phyloP scores from a whole-genome alignment of 2,888 invertebrate genomes.

The Ganaspis brasiliensis region DNA sequence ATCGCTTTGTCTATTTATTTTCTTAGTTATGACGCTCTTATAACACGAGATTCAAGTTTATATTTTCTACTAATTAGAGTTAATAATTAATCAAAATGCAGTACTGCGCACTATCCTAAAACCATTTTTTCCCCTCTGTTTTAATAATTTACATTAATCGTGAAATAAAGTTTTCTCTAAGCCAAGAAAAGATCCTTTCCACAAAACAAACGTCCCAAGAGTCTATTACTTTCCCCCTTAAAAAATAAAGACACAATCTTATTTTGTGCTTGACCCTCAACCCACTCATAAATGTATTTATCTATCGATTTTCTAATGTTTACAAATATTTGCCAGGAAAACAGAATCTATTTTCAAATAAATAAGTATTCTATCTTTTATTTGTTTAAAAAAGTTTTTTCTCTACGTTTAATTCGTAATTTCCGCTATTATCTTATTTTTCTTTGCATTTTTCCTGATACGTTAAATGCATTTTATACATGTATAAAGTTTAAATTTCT shows the following conservation, averaged over 20 bases:
- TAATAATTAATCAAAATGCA: conserved; percentile 24
- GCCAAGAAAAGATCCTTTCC: not conserved
- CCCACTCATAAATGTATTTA: not conserved
- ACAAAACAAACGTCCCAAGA: not conserved
- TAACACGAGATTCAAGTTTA: not conserved
- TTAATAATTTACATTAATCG: conserved; percentile 22
- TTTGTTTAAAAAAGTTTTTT: not conserved
- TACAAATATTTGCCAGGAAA: not conserved
- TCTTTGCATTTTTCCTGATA: not conserved
- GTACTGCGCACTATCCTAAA: not conserved
- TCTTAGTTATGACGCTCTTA: not conserved
- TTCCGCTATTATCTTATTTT: not conserved
- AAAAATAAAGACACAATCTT: not conserved
- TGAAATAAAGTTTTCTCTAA: conserved; percentile 11
- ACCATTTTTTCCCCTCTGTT: not conserved
- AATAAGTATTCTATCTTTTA: not conserved
- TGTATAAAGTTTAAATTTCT: not conserved
- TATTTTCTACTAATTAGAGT: conserved; percentile 31
- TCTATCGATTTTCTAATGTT: not conserved
- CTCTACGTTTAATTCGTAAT: not conserved
- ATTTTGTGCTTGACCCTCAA: not conserved
- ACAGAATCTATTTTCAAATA: not conserved
- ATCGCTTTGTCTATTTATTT: conserved; percentile 6
- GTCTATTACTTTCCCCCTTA: not conserved
- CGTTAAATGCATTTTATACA: conserved; percentile 19